These are phyloP conservation scores for Coleophora flavipennella DNA, from an alignment of 2,888 invertebrate genomes.

Conservation along the genomic window DNA sequence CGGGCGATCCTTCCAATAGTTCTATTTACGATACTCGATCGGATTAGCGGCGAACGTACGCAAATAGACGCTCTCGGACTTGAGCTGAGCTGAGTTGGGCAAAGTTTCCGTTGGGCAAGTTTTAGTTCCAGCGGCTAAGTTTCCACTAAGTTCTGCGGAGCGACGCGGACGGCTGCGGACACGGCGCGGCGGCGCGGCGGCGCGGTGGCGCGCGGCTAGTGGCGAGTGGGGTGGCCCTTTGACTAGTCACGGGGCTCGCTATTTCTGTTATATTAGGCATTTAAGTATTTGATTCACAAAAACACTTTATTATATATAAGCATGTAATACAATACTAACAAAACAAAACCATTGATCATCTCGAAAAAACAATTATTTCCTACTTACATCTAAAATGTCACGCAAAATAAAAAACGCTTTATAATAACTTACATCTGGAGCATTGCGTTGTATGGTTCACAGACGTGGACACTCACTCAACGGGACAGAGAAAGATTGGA, in stretches of 20 bases:
- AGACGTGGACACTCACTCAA: too few species aligned
- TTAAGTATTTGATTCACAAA: neutral
- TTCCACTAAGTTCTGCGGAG: neutral
- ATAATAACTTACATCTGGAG: too few species aligned
- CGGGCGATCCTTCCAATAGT: too few species aligned
- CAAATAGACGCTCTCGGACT: constrained; percentile 36
- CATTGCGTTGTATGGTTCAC: too few species aligned
- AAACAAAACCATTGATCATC: too few species aligned
- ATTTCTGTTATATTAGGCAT: neutral
- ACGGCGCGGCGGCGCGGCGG: neutral
- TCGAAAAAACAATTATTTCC: too few species aligned
- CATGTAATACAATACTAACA: too few species aligned
- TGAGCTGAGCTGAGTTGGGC: neutral
- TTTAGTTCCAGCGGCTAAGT: constrained; percentile 5
- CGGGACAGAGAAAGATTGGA: too few species aligned
- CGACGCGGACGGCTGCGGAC: neutral
- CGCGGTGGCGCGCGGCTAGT: constrained; percentile 18
- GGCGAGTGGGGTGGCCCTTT: constrained; percentile 33
- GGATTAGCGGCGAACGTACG: constrained; percentile 28
- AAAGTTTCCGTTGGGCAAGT: neutral
- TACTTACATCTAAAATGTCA: too few species aligned
- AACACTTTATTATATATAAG: too few species aligned
- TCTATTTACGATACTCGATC: neutral
- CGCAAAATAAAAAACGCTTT: too few species aligned
- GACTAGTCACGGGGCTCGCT: constrained; percentile 20